phyloP scores from a whole-genome alignment of 2,113 vertebrate genomes.

The Ceyx margarethae region DNA sequence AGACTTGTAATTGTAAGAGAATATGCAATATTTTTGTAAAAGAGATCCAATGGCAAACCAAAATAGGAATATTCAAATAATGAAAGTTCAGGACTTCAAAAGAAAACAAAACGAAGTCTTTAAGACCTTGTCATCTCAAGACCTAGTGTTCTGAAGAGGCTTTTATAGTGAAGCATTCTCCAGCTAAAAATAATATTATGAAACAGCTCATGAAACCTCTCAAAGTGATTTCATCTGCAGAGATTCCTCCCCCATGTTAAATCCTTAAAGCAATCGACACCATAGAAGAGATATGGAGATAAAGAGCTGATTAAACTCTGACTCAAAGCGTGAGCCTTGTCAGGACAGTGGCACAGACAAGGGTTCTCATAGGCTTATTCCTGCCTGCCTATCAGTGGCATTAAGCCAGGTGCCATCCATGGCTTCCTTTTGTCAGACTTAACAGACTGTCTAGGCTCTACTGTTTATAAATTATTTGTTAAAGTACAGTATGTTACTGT shows the following conservation, averaged over 20 bases:
- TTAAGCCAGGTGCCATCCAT: constrained; percentile 74
- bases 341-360: constrained; percentile 70
- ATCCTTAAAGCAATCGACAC: constrained; percentile 75
- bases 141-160: neutral
- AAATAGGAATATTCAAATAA: neutral
- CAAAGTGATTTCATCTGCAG: constrained; percentile 22
- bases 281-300: constrained; percentile 81
- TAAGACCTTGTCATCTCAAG: neutral
- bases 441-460: constrained; percentile 54
- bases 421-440: constrained; percentile 66
- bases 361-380: constrained; percentile 41
- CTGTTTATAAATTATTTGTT: constrained; percentile 62
- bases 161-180: constrained; percentile 49
- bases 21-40: neutral
- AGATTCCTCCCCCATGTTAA: constrained; percentile 76
- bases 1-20: neutral
- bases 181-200: constrained; percentile 73
- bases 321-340: constrained; percentile 73
- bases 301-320: constrained; percentile 83
- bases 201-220: neutral
- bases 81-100: neutral
- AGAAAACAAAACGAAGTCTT: neutral
- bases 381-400: constrained; percentile 74
- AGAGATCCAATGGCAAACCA: neutral
- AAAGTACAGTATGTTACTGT: constrained; percentile 9